phyloP scores from a whole-genome alignment of 1,140 invertebrate genomes.

The Luehdorfia chinensis region DNA sequence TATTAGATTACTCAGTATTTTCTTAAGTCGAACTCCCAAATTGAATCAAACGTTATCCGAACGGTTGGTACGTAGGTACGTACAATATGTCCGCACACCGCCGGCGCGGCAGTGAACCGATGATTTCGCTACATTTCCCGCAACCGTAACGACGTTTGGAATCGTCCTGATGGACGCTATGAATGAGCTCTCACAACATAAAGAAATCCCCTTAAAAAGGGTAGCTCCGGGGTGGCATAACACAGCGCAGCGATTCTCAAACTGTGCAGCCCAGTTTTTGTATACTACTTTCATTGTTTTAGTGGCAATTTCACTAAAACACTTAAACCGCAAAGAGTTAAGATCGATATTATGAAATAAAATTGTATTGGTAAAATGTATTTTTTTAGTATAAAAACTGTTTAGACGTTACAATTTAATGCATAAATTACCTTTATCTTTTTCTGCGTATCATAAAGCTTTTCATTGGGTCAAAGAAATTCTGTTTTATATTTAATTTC shows the following conservation, averaged over 20 bases:
- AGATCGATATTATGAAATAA: no score
- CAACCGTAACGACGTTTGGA: constrained; percentile 70
- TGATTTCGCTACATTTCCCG: constrained; percentile 75
- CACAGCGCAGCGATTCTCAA: constrained; percentile 43
- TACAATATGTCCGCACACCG: constrained; percentile 66
- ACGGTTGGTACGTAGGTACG: constrained; percentile 43
- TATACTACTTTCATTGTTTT: no score
- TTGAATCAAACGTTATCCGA: constrained; percentile 42
- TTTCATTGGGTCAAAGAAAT: no score
- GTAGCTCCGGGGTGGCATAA: constrained; percentile 69
- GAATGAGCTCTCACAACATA: constrained; percentile 77
- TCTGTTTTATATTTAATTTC: no score
- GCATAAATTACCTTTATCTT: no score
- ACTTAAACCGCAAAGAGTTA: not conserved
- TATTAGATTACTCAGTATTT: constrained; percentile 25
- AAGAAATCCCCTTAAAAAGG: constrained; percentile 77
- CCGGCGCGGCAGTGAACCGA: constrained; percentile 63
- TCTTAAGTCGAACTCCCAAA: constrained; percentile 33
- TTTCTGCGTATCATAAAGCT: no score
- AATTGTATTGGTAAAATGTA: no score
- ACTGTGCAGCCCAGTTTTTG: constrained; percentile 21
- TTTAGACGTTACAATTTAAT: no score
- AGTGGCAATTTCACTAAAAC: no score
- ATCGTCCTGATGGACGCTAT: constrained; percentile 75
- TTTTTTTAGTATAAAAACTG: no score